Conservation (phyloP, 64 coral and sea anemone species). For the Platygyra sinensis region DNA sequence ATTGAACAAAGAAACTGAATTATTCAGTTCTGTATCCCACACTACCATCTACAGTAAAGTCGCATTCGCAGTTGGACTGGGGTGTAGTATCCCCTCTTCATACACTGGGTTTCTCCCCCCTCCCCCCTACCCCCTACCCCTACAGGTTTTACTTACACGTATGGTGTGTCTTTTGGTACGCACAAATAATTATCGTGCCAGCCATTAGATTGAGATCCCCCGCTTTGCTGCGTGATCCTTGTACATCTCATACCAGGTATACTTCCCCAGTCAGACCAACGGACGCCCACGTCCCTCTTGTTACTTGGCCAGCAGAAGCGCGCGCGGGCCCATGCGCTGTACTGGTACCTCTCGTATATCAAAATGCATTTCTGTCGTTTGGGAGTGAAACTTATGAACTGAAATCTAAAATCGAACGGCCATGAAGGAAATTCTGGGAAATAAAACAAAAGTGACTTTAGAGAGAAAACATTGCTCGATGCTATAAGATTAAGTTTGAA, state of each 20-base stretch:
- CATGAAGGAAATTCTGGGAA: conserved; percentile 29
- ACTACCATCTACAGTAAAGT: too few relatives aligned
- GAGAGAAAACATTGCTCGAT: neutral
- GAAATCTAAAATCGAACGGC: conserved; percentile 23
- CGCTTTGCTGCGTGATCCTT: conserved; percentile 9
- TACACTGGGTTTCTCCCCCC: too few relatives aligned
- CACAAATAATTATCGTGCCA: conserved; percentile 24
- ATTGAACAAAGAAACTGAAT: too few relatives aligned
- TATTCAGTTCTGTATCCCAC: too few relatives aligned
- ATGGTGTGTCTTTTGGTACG: neutral
- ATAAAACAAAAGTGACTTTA: too few relatives aligned
- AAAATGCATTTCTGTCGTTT: conserved; percentile 4
- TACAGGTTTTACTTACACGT: neutral
- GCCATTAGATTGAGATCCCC: neutral
- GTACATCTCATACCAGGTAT: conserved; percentile 1
- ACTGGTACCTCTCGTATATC: conserved; percentile 26
- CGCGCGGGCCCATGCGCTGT: neutral
- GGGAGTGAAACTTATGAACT: conserved; percentile 33
- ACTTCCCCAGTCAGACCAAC: neutral
- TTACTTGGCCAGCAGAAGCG: conserved; percentile 25
- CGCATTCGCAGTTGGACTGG: too few relatives aligned
- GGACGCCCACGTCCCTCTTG: neutral
- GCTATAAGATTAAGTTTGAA: too few relatives aligned
- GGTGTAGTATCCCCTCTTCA: too few relatives aligned
- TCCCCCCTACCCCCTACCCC: too few relatives aligned